Base-by-base conservation (phyloP, 1,140 invertebrate genomes). In the Bombus fervidus region DNA sequence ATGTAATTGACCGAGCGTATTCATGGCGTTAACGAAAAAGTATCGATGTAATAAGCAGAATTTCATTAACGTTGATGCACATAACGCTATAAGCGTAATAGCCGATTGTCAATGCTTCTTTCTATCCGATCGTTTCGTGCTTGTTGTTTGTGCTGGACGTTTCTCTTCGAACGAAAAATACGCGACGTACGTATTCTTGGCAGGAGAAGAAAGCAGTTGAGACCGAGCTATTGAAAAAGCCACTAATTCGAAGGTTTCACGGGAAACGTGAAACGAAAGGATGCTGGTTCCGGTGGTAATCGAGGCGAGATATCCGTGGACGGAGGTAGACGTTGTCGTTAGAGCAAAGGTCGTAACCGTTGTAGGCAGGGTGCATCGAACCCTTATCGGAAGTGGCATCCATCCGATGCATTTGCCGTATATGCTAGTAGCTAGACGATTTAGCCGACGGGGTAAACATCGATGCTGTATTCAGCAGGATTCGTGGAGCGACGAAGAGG, bases 341-440 rank as follows among this genome's bases (percentile, higher is more conserved):
- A 53, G 84, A 47, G 64, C 25, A 59, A 53, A 59, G 79, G 79
- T 57, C 41, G 43, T 53, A 73, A 64, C 59, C 57, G 34, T 71
- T 41, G 43, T 66, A 34, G 80, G 25, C 53, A n/a, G 39, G 64
- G 39, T 69, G 66, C 72, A 39, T 81, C 80, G 80, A 43, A 25
- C 22, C 66, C 73, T 83, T 86, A 86, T 86, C 80, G 53, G 34
- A 8, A 15, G 31, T 53, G 62, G n/a, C 64, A 83, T 83, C 73
- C 73, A 62, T 83, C 80, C 53, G 69, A 76, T 71, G n/a, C n/a
- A 75, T 64, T 69, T 75, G 82, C 62, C 84, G 62, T 77, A 71
- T 57, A 62, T n/a, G 57, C 47, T 47, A 31, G 25, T 1, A 39
- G 25, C 22, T 79, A 31, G 66, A 71, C 82, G 82, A 78, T 78